Conservation (phyloP, 2,797 vertebrate species). For the Semotilus atromaculatus region DNA sequence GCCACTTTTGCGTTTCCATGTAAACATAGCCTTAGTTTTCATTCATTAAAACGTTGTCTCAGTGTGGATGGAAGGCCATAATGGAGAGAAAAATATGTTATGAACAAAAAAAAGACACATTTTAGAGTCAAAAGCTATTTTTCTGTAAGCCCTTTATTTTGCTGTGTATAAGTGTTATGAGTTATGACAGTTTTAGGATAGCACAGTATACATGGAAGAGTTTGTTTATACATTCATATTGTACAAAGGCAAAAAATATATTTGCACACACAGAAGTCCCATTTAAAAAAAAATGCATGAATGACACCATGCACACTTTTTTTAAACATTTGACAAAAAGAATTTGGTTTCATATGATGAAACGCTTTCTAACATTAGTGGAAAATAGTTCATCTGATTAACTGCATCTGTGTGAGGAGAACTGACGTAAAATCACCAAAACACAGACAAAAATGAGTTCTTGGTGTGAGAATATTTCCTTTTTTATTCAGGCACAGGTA, state of each 20-base stretch:
- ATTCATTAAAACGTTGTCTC: no score
- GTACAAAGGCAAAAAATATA: neutral
- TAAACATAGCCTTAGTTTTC: no score
- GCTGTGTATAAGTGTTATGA: neutral
- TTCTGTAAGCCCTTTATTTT: neutral
- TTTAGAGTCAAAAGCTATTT: neutral
- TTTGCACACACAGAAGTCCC: neutral
- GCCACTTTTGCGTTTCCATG: no score
- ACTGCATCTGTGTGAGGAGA: neutral
- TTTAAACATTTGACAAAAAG: neutral
- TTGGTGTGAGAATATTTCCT: neutral
- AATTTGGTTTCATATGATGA: neutral
- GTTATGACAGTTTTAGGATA: neutral
- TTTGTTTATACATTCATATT: conserved; percentile 6
- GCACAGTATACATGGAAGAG: neutral
- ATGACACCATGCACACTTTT: neutral
- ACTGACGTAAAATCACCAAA: neutral
- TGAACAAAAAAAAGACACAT: neutral
- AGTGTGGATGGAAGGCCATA: no score
- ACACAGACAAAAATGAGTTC: neutral
- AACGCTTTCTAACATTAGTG: neutral
- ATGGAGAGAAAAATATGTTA: no score
- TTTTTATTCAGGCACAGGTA: conserved; percentile 68
- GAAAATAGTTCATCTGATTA: neutral
- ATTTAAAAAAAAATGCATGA: neutral